Evolutionary conservation across 2,888 invertebrate genomes (phyloP), one percentile per base, ranked within the genome.

Genomic region (Cataglyphis livida): DNA sequence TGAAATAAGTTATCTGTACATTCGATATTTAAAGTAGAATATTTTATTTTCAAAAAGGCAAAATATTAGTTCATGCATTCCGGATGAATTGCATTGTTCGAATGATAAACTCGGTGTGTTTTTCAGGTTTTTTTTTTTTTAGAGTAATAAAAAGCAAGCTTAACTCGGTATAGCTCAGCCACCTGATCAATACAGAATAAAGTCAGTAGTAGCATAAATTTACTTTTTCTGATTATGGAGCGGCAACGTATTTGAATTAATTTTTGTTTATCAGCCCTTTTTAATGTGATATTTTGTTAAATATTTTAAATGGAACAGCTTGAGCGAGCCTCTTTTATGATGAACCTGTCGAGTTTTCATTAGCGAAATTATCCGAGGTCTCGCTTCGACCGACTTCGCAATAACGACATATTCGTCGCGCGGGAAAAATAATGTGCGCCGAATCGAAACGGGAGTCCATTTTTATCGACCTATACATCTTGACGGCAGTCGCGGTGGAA

Each of bases 401-500:
- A 86, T 86, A 86, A 68, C 83, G 65, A 78, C 79, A 65, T 51
- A 51, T 65, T 83, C 82, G 73, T 57, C 54, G 38, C 21, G 38
- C 59, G 64, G 12, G 83, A 61, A 79, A 84, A 87, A 85, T 89
- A 86, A 86, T 82, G 75, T 83, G 78, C 75, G 81, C 64, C 28
- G 83, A 71, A 82, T 87, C 75, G 82, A 82, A 83, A 48, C 59
- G 83, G 62, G 65, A 92, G 89, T 91, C 78, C 89, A 92, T 92
- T 92, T 91, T 90, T 90, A 92, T 92, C 89, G 89, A 78, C 71
- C 88, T 85, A 88, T 90, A 90, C 86, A 90, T 92, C 89, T 90
- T 86, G 83, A 62, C 32, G 59, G 38, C 74, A 64, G 75, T 81
- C 74, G 83, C 66, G 61, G 73, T 18, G 78, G 59, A 71, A 68